Evolutionary conservation across 2,797 vertebrate species (phyloP), one percentile per base, ranked within the genome.

Genomic region (Darevskia nairensis): DNA sequence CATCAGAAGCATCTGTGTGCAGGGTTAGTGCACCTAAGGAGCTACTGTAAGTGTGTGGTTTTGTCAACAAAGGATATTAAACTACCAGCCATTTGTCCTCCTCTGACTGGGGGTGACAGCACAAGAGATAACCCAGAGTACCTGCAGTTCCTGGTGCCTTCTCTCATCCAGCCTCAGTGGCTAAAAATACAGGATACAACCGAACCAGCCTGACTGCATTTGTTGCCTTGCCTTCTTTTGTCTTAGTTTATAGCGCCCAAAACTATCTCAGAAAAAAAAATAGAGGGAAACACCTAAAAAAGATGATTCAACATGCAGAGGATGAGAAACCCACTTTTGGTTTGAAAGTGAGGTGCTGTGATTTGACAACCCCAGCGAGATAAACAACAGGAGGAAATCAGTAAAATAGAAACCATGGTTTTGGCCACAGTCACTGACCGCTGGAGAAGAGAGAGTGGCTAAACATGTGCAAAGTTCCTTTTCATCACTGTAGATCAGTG

Each of bases 81-180:
- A 50, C 50, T 50, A 50, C 50, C 50, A 3, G 13, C 11, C 50
- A 50, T 50, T 13, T 50, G 50, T 50, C 50, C 11, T 50, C 50
- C 50, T 50, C 50, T 50, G 50, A 11, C 11, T 50, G 50, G 1
- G 3, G 13, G 50, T 50, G 50, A 50, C 50, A 50, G 50, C 11
- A 3, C 50, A 50, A 50, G 87, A 91, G 95, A 95, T 93, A 96
- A 89, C 93, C 71, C 89, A 78, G 91, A 88, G 94, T 88, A 87
- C 92, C 92, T 93, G 90, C 72, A 4, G 50, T 44, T 39, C 25
- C 15, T n/a, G 64, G 25, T 23, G 15, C 32, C 89, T 93, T 93
- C 92, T 90, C 92, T 91, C 82, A 88, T 94, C 32, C 84, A 93
- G 88, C 90, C 89, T 89, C 93, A 82, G 46, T 89, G 86, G 90